Evolutionary conservation across 2,888 invertebrate species (phyloP).

Genomic region (Melieria crassipennis): DNA sequence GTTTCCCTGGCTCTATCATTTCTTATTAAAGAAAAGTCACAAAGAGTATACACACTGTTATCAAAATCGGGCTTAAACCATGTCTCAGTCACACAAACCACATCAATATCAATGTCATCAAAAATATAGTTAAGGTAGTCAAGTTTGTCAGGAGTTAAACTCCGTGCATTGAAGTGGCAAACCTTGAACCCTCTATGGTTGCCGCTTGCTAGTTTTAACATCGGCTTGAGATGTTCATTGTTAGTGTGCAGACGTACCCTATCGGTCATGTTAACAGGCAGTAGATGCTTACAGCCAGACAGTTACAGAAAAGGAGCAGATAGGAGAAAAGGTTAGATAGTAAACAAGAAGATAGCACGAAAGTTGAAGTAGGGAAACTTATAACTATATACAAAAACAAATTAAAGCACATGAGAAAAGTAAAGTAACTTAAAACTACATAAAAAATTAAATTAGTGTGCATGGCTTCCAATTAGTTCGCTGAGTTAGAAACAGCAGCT

Average conservation of each 20-base stretch:
- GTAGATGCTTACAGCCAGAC: not conserved
- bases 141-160: constrained; percentile 7
- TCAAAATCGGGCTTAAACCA: not conserved
- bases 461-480: not conserved
- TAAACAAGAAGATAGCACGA: not conserved
- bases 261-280: not conserved
- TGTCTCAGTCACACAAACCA: constrained; percentile 1
- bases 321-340: not conserved
- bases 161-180: constrained; percentile 9
- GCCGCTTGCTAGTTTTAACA: not conserved
- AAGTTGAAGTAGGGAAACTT: not conserved
- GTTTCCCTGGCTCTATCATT: constrained; percentile 7
- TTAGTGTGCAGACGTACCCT: constrained; percentile 3
- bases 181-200: constrained; percentile 1
- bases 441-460: not conserved
- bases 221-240: constrained; percentile 1
- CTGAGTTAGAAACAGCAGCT: not conserved
- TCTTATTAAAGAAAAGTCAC: constrained; percentile 12
- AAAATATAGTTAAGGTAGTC: constrained; percentile 10
- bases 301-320: not conserved
- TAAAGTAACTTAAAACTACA: too few species aligned
- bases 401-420: not conserved
- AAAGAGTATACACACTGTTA: not conserved
- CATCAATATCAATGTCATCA: constrained; percentile 5
- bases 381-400: not conserved